Conservation (phyloP, 2,113 vertebrate genomes). For the Poeciliopsis retropinna region DNA sequence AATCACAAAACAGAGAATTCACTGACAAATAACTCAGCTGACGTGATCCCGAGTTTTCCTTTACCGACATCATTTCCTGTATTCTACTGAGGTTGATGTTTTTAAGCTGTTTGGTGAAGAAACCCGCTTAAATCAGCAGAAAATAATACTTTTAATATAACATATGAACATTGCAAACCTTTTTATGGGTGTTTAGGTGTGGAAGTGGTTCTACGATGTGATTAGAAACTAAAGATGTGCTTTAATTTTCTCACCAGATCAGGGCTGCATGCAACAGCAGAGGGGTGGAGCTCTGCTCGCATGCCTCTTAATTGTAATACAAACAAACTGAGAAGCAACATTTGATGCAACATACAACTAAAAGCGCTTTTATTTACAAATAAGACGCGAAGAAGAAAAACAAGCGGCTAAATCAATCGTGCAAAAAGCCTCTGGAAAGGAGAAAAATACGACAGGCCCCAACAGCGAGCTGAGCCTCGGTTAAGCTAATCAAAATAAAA, state of each 20-base stretch:
- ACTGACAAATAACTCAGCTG: not conserved
- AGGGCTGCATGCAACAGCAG: constrained; percentile 12
- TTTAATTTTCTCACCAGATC: not conserved
- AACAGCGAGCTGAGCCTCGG: constrained; percentile 25
- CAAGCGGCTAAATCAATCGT: constrained; percentile 38
- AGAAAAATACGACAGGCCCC: constrained; percentile 39
- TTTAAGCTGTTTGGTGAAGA: not conserved
- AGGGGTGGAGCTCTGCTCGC: constrained; percentile 58
- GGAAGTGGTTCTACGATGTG: not conserved
- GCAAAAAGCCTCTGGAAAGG: constrained; percentile 35
- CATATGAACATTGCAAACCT: not conserved
- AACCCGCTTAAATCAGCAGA: not conserved
- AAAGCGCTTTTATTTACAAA: not conserved
- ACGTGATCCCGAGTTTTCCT: not conserved
- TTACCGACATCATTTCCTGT: not conserved
- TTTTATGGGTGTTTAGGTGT: not conserved
- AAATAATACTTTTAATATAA: not conserved
- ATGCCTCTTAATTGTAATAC: constrained; percentile 8
- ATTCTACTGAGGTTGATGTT: not conserved
- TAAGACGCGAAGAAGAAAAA: not conserved
- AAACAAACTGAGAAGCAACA: not conserved
- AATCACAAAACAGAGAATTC: too few relatives aligned
- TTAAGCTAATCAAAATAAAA: constrained; percentile 7
- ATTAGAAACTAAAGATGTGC: not conserved
- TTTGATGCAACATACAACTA: not conserved